These are phyloP conservation scores for Periplaneta americana DNA, from an alignment of 1,140 invertebrate species.

Conservation along the genomic window DNA sequence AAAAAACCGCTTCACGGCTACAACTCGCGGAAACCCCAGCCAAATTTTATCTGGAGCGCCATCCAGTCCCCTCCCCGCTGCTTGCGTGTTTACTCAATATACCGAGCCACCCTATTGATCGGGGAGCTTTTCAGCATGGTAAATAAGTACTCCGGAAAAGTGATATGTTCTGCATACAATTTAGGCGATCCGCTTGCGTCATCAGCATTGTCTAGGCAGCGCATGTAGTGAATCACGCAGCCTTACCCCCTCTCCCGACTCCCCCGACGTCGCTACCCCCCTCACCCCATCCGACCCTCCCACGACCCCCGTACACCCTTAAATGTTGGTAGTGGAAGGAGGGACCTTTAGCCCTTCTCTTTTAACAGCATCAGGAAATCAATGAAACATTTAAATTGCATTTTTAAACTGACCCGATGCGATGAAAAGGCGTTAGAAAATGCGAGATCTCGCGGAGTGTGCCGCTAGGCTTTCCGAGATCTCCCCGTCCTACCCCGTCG, in stretches of 20 bases:
- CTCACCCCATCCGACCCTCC: not conserved
- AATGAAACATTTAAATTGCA: not conserved
- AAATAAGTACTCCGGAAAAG: slow-evolving; percentile 21
- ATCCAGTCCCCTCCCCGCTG: not conserved
- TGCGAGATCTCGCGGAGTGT: not conserved
- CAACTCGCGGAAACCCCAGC: slow-evolving; percentile 7
- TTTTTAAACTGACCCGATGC: not conserved
- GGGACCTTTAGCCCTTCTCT: not conserved
- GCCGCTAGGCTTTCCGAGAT: not conserved
- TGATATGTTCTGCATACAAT: slow-evolving; percentile 25
- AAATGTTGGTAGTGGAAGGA: not conserved
- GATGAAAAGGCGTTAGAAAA: not conserved
- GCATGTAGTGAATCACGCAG: slow-evolving; percentile 14
- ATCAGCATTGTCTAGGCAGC: slow-evolving; percentile 20
- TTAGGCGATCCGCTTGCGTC: slow-evolving; percentile 23
- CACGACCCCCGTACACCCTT: not conserved
- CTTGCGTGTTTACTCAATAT: slow-evolving; percentile 16
- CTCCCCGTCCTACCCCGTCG: not conserved
- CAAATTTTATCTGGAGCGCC: slow-evolving; percentile 16
- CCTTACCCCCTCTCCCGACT: not conserved
- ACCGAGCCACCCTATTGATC: slow-evolving; percentile 17
- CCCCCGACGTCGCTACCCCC: not conserved
- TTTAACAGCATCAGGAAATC: not conserved
- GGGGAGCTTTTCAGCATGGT: slow-evolving; percentile 20
- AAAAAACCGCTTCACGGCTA: slow-evolving; percentile 1